Evolutionary conservation across 2,113 vertebrate species (phyloP), one percentile per base, ranked within the genome.

Genomic region (Oreochromis tanganicae): DNA sequence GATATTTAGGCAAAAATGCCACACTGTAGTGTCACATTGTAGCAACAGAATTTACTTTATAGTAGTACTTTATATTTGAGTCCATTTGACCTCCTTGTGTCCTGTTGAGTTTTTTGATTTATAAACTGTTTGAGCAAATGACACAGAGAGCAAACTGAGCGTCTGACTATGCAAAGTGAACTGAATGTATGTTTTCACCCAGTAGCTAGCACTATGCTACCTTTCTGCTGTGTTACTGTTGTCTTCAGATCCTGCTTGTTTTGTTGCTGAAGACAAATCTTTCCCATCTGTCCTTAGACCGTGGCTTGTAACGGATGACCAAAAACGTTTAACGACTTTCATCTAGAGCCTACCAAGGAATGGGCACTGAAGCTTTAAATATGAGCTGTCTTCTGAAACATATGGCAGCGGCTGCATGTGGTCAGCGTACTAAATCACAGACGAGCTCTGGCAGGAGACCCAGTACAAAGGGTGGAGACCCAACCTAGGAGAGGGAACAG

Each of bases 341-440:
- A 73, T 73, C 1, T 17, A 16, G 68, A 46, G 2, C 21, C 38
- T 21, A 27, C 38, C 8, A 10, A 46, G 68, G 24, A 73, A 73
- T 16, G 13, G 5, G 41, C 24, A 17, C 41, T 27, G 82, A 16
- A 84, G 80, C 89, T 89, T 86, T 92, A 87, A 93, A 91, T 81
- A 82, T 27, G 88, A 91, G 89, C 85, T 16, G 85, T 89, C 68
- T 85, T 87, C 57, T 73, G 82, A 88, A 80, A 87, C 87, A 82
- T 85, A 85, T 81, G 90, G 89, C 89, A 59, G 86, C 55, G 68
- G 83, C 87, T 12, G 85, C 91, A 86, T 93, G 93, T 68, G 93
- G 94, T 94, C 90, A 83, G 84, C 3, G n/a, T 57, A 9, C 59
- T 87, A 90, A 91, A 92, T 90, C 92, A 90, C 81, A 90, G 84